A percentile compares a stretch with the other conserved stretches of the same genome.
Evolutionary conservation across 2,797 vertebrate genomes (phyloP).

Genomic region (Brachyalestes nurse): DNA sequence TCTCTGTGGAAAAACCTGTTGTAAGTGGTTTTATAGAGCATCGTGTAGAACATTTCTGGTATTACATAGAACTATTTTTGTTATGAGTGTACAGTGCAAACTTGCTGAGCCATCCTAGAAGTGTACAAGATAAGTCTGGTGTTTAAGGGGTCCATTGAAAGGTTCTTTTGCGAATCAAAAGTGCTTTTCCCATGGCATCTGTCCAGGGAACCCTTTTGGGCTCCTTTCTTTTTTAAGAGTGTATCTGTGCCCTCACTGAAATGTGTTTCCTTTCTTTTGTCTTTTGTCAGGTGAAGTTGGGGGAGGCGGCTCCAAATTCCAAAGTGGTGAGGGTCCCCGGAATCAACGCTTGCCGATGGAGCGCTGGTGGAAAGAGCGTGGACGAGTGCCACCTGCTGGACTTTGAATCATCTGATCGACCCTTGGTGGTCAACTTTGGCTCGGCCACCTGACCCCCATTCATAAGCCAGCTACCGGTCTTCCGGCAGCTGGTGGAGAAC

Average conservation of each 20-base stretch:
- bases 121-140: too few relatives aligned
- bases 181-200: not conserved
- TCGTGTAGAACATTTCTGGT: too few relatives aligned
- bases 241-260: not conserved
- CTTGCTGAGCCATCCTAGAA: too few relatives aligned
- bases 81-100: too few relatives aligned
- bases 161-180: too few relatives aligned
- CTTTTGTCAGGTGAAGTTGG: slow-evolving; percentile 87
- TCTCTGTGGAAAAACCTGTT: too few relatives aligned
- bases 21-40: too few relatives aligned
- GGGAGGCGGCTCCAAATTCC: slow-evolving; percentile 93
- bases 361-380: slow-evolving; percentile 54
- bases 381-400: slow-evolving; percentile 89
- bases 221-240: not conserved
- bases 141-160: too few relatives aligned
- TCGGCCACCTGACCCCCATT: slow-evolving; percentile 99
- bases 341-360: slow-evolving; percentile 63
- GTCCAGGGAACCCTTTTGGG: not conserved
- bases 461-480: slow-evolving; percentile 90
- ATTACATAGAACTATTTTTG: too few relatives aligned
- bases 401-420: slow-evolving; percentile 89
- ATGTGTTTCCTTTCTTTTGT: not conserved
- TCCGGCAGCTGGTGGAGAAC: slow-evolving; percentile 93
- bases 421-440: slow-evolving; percentile 96
- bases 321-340: slow-evolving; percentile 87